Evolutionary conservation across 1,140 invertebrate species (phyloP).

Genomic region (Drosophila setifemur): DNA sequence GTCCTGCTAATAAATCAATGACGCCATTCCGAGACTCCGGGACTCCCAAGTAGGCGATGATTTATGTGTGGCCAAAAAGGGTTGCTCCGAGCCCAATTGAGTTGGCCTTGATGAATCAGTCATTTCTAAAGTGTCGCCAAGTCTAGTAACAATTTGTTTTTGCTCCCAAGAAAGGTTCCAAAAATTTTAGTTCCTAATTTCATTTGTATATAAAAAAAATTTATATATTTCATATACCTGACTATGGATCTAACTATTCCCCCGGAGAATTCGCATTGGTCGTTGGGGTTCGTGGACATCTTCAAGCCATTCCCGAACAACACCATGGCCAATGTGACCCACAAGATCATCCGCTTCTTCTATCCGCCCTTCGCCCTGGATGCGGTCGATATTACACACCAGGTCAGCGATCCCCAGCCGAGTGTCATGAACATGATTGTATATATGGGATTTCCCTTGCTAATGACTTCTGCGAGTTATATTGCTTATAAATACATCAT

Average conservation of each 20-base stretch:
- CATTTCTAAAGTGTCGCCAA: neutral
- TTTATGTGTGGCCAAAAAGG: slow-evolving; percentile 35
- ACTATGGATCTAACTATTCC: neutral
- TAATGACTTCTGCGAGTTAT: neutral
- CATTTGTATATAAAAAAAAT: neutral
- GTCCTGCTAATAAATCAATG: slow-evolving; percentile 63
- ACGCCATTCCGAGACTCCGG: slow-evolving; percentile 4
- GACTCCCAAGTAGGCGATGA: slow-evolving; percentile 52
- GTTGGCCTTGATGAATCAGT: slow-evolving; percentile 27
- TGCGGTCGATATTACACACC: neutral
- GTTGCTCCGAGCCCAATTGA: slow-evolving; percentile 22
- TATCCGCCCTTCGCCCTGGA: slow-evolving; percentile 19
- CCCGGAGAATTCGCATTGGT: slow-evolving; percentile 6
- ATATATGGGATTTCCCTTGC: neutral
- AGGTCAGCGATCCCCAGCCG: slow-evolving; percentile 7
- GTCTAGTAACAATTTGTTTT: neutral
- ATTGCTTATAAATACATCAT: neutral
- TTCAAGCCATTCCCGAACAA: slow-evolving; percentile 1
- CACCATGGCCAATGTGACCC: slow-evolving; percentile 13
- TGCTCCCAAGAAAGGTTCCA: neutral
- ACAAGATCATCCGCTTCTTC: slow-evolving; percentile 19
- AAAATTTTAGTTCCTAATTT: no score
- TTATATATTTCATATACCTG: neutral
- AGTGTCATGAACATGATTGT: neutral
- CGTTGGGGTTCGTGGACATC: slow-evolving; percentile 1